These are phyloP conservation scores for Asobara japonica DNA, from an alignment of 1,140 invertebrate species.

Conservation along the genomic window DNA sequence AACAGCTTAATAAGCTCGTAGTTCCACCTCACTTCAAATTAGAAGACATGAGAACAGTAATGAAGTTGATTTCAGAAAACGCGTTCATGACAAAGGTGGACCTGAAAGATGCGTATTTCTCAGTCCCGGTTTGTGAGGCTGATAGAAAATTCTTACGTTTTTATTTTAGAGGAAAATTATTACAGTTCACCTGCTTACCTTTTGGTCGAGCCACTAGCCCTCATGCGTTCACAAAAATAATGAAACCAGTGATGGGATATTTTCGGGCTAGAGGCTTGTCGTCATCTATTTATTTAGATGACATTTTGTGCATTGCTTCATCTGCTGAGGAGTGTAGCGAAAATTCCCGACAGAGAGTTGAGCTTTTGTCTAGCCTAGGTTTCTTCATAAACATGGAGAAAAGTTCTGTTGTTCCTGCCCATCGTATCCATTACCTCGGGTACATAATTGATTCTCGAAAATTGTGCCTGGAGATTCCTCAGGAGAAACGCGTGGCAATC, in stretches of 20 bases:
- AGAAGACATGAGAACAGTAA: constrained; percentile 30
- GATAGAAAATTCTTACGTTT: constrained; percentile 41
- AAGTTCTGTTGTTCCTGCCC: too few relatives aligned
- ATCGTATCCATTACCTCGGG: too few relatives aligned
- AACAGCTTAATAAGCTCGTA: constrained; percentile 30
- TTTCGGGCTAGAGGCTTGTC: background rate
- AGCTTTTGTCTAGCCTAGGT: too few relatives aligned
- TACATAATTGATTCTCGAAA: too few relatives aligned
- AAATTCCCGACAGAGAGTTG: too few relatives aligned
- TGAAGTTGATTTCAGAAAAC: background rate
- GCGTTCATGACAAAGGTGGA: constrained; percentile 28
- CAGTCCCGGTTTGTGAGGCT: constrained; percentile 30
- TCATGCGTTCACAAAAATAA: constrained; percentile 40
- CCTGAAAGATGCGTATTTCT: constrained; percentile 38
- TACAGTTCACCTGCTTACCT: constrained; percentile 37
- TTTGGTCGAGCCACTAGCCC: constrained; percentile 38
- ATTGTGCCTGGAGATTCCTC: too few relatives aligned
- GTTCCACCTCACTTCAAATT: constrained; percentile 35
- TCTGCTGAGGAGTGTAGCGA: too few relatives aligned
- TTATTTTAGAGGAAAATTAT: constrained; percentile 29
- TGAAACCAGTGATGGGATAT: constrained; percentile 40
- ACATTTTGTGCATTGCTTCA: too few relatives aligned
- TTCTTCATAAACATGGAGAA: too few relatives aligned
- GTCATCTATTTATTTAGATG: constrained; percentile 11
- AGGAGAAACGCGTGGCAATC: too few relatives aligned